Evolutionary conservation across 2,888 invertebrate genomes (phyloP), one percentile per base, ranked within the genome.

Genomic region (Pemphredon lugubris): DNA sequence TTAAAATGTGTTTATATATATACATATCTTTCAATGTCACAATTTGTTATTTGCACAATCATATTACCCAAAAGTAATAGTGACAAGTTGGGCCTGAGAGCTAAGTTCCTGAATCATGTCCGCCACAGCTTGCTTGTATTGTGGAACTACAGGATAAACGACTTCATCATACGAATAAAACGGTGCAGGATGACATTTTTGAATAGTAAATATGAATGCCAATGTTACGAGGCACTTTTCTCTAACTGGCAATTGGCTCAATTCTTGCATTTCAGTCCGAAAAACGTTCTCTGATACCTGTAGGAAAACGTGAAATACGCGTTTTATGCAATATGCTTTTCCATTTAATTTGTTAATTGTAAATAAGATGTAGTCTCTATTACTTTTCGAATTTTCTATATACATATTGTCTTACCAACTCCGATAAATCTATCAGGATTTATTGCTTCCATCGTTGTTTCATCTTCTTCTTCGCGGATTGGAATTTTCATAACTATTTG

Each of bases 161-260:
- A 99, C 99, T 92, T 99, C 99, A 91, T 99, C 99, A 91, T 99
- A 99, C 50, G 99, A 92, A 91, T 99, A 99, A 92, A 99, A 99
- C 0, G 99, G 99, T 0, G 99, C 99, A 0, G 99, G 99, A 90
- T 99, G 99, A 90, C 99, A 99, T 90, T 99, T 99, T 92, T 99
- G 99, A 88, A 99, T 99, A 66, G 99, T 98, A 91, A 99, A 99
- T 85, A 99, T 99, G 21, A 99, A 92, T 0, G 97, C 98, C 47
- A 99, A 91, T 0, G 99, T 99, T 0, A 99, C 99, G 0, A 99
- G 92, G 2, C 99, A 99, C 90, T 99, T 99, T 91, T 99, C 99
- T 0, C 99, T 99, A 37, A 99, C 99, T 0, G 98, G 98, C 18
- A 99, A 91, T 90, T 99, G 99, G 91, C 99, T 98, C 99, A 99